A percentile compares a stretch with the other conserved stretches of the same genome.
Evolutionary conservation across 2,888 invertebrate genomes (phyloP).

Genomic region (Rhingia rostrata): DNA sequence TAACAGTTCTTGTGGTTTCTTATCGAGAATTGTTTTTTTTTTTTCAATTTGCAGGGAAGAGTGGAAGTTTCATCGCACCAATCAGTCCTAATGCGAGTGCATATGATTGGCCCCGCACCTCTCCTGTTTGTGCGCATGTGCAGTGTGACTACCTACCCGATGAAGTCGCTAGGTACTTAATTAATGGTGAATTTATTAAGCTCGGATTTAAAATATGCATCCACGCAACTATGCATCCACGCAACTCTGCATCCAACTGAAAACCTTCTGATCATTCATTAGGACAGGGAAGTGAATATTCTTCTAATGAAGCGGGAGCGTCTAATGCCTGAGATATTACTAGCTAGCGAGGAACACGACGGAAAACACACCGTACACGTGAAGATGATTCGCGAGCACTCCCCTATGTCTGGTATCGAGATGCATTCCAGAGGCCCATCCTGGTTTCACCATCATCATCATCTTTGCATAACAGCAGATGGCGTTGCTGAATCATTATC

Average conservation of each 20-base stretch:
- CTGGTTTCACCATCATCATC: background rate
- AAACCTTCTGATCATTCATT: conserved; percentile 53
- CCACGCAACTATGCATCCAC: conserved; percentile 43
- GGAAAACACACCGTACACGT: background rate
- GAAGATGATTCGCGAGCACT: conserved; percentile 40
- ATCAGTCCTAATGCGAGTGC: conserved; percentile 50
- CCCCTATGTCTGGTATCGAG: conserved; percentile 20
- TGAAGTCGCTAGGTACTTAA: conserved; percentile 48
- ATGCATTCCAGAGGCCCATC: conserved; percentile 41
- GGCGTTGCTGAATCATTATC: conserved; percentile 52
- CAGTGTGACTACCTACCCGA: background rate
- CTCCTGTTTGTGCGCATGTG: background rate
- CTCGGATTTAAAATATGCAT: conserved; percentile 50
- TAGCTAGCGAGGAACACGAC: background rate
- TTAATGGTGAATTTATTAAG: conserved; percentile 60
- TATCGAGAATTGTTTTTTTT: conserved; percentile 41
- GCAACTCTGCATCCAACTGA: background rate
- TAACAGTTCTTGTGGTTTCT: conserved; percentile 48
- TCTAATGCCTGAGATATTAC: conserved; percentile 16
- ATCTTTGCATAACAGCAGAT: conserved; percentile 38
- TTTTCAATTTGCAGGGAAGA: conserved; percentile 57
- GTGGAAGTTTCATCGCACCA: conserved; percentile 39
- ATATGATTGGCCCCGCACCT: conserved; percentile 25
- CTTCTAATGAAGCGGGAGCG: conserved; percentile 64
- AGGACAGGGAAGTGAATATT: conserved; percentile 36